Evolutionary conservation across 2,888 invertebrate species (phyloP), one percentile per base, ranked within the genome.

Genomic region (Machimus atricapillus): DNA sequence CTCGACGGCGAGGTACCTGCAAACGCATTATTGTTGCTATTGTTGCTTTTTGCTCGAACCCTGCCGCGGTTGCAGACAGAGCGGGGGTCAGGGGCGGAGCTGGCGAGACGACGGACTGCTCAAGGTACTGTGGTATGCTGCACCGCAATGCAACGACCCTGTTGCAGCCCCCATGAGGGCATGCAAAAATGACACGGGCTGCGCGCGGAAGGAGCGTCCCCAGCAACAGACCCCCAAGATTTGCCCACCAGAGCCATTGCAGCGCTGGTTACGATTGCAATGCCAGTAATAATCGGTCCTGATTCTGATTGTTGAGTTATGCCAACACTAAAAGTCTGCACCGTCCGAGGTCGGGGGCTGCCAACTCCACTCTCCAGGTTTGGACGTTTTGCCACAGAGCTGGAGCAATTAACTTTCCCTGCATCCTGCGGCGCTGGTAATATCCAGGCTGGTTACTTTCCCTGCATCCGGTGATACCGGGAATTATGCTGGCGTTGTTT

Each of bases 291-390:
- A 79, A 79, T 79, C 79, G 79, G 12, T 23, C 31, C 27, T 79
- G 79, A 79, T 79, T 14, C 79, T 46, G 79, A 79, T 79, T 79
- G 79, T 31, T 79, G 79, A 79, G 52, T 79, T 79, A 79, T 56
- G 79, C 79, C 79, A 79, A 79, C 79, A 79, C 46, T 79, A 79
- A 79, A 52, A 52, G 52, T 27, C 43, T 79, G 52, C 52, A 52
- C 46, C 79, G 46, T 40, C 27, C 27, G 46, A 79, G 40, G 46
- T 9, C 23, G 27, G 27, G 46, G 27, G 0, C 46, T 31, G 27
- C 52, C 43, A 27, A 12, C 46, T 79, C 27, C 52, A 52, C 79
- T 31, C 31, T 31, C 27, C 52, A 31, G 79, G 56, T 52, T 79
- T 34, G 46, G 52, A 79, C 31, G 79, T 56, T 56, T 2, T 31